Conservation (phyloP, 1,140 invertebrate genomes). For the Zaprionus tsacasi region DNA sequence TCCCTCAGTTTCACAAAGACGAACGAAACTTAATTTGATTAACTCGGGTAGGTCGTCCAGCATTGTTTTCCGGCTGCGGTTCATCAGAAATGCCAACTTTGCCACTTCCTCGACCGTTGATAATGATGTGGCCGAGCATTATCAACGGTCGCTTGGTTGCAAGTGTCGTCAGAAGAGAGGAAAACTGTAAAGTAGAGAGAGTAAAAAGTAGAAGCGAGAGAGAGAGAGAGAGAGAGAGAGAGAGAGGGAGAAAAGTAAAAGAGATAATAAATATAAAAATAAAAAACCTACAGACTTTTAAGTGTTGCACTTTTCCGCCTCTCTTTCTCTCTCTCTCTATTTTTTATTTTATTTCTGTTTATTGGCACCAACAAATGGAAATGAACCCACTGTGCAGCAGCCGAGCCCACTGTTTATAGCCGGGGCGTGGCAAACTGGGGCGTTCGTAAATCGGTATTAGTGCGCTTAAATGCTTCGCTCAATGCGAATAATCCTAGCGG, state of each 20-base stretch:
- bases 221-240: too few relatives aligned
- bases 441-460: conserved; percentile 69
- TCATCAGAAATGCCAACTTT: conserved; percentile 62
- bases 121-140: conserved; percentile 72
- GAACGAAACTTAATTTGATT: conserved; percentile 78
- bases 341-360: conserved; percentile 59
- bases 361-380: conserved; percentile 53
- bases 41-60: conserved; percentile 66
- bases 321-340: conserved; percentile 35
- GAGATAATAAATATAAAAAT: not conserved
- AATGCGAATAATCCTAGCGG: conserved; percentile 9
- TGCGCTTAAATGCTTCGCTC: conserved; percentile 58
- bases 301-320: conserved; percentile 49
- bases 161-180: conserved; percentile 6
- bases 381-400: conserved; percentile 31
- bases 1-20: conserved; percentile 40
- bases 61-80: conserved; percentile 67
- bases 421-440: conserved; percentile 33
- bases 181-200: conserved; percentile 9
- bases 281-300: conserved; percentile 60
- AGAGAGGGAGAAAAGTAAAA: not conserved
- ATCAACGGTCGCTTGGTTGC: conserved; percentile 49
- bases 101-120: conserved; percentile 52
- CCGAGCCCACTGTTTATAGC: conserved; percentile 47
- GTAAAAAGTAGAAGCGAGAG: not conserved